Evolutionary conservation across 2,797 vertebrate genomes (phyloP).

Genomic region (Cynodonichthys magdalenae): DNA sequence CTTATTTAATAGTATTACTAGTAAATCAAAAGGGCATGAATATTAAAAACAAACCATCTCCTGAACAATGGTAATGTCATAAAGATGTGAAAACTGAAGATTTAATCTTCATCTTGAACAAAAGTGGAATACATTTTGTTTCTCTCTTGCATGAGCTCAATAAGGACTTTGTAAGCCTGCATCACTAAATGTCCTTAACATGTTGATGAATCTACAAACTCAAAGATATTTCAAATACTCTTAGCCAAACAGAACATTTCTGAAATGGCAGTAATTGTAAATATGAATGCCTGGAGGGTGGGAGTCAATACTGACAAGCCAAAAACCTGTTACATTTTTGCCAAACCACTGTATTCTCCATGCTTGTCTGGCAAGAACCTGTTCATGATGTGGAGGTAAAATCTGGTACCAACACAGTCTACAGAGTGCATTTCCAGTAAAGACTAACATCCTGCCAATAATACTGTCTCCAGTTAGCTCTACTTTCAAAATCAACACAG

Average conservation of each 20-base stretch:
- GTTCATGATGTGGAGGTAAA: conserved; percentile 26
- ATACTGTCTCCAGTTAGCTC: conserved; percentile 43
- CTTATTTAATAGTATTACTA: conserved; percentile 7
- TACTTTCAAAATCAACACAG: conserved; percentile 57
- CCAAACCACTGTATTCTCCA: conserved; percentile 40
- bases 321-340: conserved; percentile 12
- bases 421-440: conserved; percentile 37
- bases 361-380: conserved; percentile 48
- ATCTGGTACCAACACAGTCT: conserved; percentile 48
- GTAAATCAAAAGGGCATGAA: conserved; percentile 2
- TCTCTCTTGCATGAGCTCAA: background rate
- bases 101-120: background rate
- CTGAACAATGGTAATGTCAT: background rate
- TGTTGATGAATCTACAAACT: too few relatives aligned
- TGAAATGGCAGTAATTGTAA: conserved; percentile 30
- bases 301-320: conserved; percentile 38
- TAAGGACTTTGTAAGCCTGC: background rate
- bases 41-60: conserved; percentile 20
- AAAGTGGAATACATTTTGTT: too few relatives aligned
- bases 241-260: conserved; percentile 22
- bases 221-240: too few relatives aligned
- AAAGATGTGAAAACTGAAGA: background rate
- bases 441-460: conserved; percentile 38
- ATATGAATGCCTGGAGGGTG: conserved; percentile 53
- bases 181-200: too few relatives aligned